Evolutionary conservation across 2,113 vertebrate genomes (phyloP), one percentile per base, ranked within the genome.

Genomic region (Parotia lawesii): DNA sequence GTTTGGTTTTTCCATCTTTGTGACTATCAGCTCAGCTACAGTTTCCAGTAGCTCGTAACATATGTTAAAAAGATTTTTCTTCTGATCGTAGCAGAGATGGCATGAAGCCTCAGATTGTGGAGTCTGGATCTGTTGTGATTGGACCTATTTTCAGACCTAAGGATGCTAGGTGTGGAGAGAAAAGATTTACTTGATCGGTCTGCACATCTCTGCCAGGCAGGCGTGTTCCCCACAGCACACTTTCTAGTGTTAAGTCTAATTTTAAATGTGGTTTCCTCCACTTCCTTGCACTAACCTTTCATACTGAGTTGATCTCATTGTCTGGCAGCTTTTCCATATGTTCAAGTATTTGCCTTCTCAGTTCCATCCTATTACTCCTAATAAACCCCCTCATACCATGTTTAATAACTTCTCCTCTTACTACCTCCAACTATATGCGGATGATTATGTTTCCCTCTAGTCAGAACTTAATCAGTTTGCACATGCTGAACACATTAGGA

Each of bases 341-440:
- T 83, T 89, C 50, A 81, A 82, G 18, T 56, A 44, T 89, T 85
- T 82, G 42, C 87, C 90, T 92, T 92, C 89, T 89, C 37, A 61
- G 4, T 72, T 92, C 70, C 40, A 72, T 81, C 66, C 35, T 82
- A 62, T 76, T 94, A 70, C 58, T 82, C 35, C 38, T 87, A 87
- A 91, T 95, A 93, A 95, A 85, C 62, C 87, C 84, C 45, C 23
- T 91, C 66, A 51, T 88, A 64, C 60, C 51, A 21, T 56, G 42
- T 91, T 94, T 89, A 95, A 93, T 87, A 93, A 91, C 57, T 75
- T 94, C 76, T 87, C 37, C 75, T 87, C 89, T 94, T 94, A 76
- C 84, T 85, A 78, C 89, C 62, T 89, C 64, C 74, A 66, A 21
- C 44, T 76, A 7, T n/a, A 84, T 12, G 14, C 48, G 76, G 62